Conservation (phyloP, 2,113 vertebrate genomes). For the Leptosomus discolor region DNA sequence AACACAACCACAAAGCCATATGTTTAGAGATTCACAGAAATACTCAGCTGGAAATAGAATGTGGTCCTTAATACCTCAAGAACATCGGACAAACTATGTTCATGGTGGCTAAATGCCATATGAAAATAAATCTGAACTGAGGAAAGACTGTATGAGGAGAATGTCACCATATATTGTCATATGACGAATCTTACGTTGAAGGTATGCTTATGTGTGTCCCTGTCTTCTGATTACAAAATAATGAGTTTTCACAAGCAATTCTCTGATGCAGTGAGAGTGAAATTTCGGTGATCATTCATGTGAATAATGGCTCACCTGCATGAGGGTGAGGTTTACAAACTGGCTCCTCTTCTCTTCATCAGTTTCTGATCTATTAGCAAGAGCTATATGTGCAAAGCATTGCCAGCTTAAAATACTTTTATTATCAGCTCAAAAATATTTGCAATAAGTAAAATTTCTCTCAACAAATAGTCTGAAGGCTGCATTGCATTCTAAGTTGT, state of each 20-base stretch:
- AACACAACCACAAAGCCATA: not conserved
- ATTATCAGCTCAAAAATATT: not conserved
- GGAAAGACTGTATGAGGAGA: not conserved
- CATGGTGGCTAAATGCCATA: not conserved
- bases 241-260: not conserved
- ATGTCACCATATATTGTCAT: not conserved
- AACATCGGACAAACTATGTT: not conserved
- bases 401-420: not conserved
- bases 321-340: not conserved
- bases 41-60: not conserved
- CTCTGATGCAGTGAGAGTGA: not conserved
- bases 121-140: not conserved
- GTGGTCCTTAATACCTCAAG: not conserved
- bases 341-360: not conserved
- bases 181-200: not conserved
- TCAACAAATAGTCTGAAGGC: not conserved
- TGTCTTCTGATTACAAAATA: not conserved
- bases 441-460: not conserved
- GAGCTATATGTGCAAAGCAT: not conserved
- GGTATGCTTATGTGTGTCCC: not conserved
- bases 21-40: constrained; percentile 14
- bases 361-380: constrained; percentile 10
- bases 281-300: not conserved
- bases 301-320: not conserved
- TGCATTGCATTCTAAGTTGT: not conserved